Evolutionary conservation across 2,888 invertebrate species (phyloP), one percentile per base, ranked within the genome.

Genomic region (Tridacna gigas): DNA sequence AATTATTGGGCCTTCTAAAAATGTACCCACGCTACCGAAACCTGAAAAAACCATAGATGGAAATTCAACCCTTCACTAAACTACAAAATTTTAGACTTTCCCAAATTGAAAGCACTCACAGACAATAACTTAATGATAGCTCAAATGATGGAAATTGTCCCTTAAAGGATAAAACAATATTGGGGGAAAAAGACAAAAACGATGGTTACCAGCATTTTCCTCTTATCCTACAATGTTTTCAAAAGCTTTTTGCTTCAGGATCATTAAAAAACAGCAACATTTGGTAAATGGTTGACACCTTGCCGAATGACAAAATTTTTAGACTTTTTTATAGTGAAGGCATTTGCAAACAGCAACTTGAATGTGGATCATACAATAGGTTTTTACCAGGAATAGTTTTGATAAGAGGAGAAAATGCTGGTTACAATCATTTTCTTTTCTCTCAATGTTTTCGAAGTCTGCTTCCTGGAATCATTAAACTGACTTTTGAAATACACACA

Each of bases 1-100:
- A 65, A 95, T 94, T 7, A 95, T 83, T 18, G 95, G 95, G 0
- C 95, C 95, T 90, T 95, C 95, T 22, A 95, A 82, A 74, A 95
- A 95, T 3, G 95, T 95, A 2, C 95, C 95, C 74, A 95, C 89
- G 79, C 95, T 95, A 9, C 95, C 95, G 91, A 95, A 94, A 45
- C 94, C 94, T 94, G 86, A 15, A 91, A 87, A 48, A 20, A 66
- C 48, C 45, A 63, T n/a, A n/a, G n/a, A n/a, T n/a, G 60, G 28
- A 65, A 2, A 20, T 56, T n/a, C 2, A 9, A 56, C 9, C 2
- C 7, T 37, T 56, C 20, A 20, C n/a, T 3, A 2, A 56, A 2
- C 18, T 56, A 56, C 2, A 2, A 18, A 56, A 56, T 3, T 56
- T 18, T 20, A n/a, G 20, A 20, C 61, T 25, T 63, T 63, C 63